Conservation (phyloP, 1,140 invertebrate species). For the Batillaria attramentaria region DNA sequence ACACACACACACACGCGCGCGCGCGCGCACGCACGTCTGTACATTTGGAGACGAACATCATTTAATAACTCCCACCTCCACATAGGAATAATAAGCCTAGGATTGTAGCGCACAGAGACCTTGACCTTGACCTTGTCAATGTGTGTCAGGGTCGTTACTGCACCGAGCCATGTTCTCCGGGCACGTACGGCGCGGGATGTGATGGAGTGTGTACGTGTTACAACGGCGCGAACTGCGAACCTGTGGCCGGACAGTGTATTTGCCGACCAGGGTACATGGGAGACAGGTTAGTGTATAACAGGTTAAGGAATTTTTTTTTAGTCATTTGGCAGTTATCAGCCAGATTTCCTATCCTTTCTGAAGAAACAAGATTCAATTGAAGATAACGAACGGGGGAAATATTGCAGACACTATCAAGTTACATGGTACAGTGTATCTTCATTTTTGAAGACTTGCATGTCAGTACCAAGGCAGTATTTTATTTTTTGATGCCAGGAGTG, state of each 20-base stretch:
- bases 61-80: neutral
- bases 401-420: neutral
- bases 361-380: slow-evolving; percentile 29
- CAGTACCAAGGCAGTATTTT: too few species aligned
- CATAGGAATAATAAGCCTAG: too few species aligned
- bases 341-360: too few species aligned
- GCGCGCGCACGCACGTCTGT: too few species aligned
- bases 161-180: slow-evolving; percentile 74
- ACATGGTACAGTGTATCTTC: neutral
- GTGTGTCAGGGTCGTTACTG: slow-evolving; percentile 72
- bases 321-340: too few species aligned
- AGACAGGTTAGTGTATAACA: slow-evolving; percentile 27
- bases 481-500: too few species aligned
- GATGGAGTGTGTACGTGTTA: slow-evolving; percentile 83
- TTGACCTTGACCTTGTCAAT: too few species aligned
- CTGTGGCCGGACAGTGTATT: slow-evolving; percentile 84
- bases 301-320: too few species aligned
- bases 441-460: too few species aligned
- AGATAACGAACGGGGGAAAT: neutral
- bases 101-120: too few species aligned
- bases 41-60: neutral
- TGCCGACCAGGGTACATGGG: slow-evolving; percentile 79
- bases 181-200: slow-evolving; percentile 80
- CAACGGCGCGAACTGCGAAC: slow-evolving; percentile 85
- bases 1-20: too few species aligned